Percentiles rank a stretch among this genome's conserved stretches.
phyloP scores from a whole-genome alignment of 2,797 vertebrate genomes.

The Chelon labrosus region DNA sequence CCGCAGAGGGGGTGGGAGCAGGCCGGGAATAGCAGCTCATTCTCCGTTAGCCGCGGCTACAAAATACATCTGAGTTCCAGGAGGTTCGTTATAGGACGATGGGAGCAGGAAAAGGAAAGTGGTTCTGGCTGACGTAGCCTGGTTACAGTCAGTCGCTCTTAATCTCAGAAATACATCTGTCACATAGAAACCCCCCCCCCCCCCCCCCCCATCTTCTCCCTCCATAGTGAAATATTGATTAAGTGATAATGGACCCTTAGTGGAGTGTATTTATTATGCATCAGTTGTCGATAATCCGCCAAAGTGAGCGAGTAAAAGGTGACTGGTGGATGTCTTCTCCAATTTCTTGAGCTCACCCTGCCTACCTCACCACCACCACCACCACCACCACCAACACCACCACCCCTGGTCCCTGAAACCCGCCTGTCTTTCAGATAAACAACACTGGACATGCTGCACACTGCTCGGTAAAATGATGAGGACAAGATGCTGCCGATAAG shows the following conservation, averaged over 20 bases:
- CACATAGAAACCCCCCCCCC: conserved; percentile 48
- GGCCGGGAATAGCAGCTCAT: conserved; percentile 49
- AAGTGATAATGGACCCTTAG: conserved; percentile 91
- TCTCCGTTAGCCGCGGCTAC: conserved; percentile 11
- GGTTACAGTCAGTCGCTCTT: conserved; percentile 38
- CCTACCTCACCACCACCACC: not conserved
- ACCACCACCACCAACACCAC: not conserved
- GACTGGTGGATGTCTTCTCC: conserved; percentile 86
- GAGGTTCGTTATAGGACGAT: not conserved
- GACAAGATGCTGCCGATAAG: conserved; percentile 78
- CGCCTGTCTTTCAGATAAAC: conserved; percentile 70
- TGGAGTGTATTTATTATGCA: conserved; percentile 93
- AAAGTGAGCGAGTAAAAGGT: conserved; percentile 88
- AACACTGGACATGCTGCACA: conserved; percentile 71
- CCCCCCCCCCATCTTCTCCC: conserved; percentile 32
- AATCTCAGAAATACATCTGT: conserved; percentile 80
- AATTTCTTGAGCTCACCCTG: conserved; percentile 74
- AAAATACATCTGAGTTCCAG: not conserved
- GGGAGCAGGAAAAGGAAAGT: not conserved
- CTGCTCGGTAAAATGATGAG: conserved; percentile 58
- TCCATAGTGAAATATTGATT: conserved; percentile 86
- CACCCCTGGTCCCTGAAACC: conserved; percentile 29
- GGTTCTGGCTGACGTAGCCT: not conserved
- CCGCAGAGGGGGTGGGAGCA: conserved; percentile 48
- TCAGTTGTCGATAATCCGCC: conserved; percentile 89